Conservation (phyloP, 1,140 invertebrate genomes). For the Oedothorax gibbosus region DNA sequence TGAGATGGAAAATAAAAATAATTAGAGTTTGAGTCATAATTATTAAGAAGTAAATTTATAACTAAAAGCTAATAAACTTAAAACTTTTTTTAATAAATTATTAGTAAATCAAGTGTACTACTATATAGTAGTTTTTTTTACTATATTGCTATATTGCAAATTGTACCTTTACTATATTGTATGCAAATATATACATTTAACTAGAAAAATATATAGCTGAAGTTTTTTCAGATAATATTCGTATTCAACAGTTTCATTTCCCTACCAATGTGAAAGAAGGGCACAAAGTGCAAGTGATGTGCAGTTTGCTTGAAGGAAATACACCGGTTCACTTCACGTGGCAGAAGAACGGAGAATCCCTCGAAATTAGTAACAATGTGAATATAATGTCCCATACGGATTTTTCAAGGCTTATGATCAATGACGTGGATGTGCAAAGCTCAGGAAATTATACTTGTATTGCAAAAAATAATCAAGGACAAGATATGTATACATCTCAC, state of each 20-base stretch:
- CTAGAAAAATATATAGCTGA: too few species aligned
- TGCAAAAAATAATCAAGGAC: conserved; percentile 70
- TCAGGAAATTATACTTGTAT: conserved; percentile 77
- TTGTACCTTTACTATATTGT: too few species aligned
- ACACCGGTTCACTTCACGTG: conserved; percentile 33
- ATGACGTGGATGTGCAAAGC: conserved; percentile 65
- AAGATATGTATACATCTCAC: conserved; percentile 55
- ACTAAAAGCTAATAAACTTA: too few species aligned
- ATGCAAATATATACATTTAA: too few species aligned
- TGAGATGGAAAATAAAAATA: too few species aligned
- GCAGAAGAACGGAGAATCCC: conserved; percentile 32
- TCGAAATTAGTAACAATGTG: conserved; percentile 11
- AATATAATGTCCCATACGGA: conserved; percentile 28
- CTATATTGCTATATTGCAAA: too few species aligned
- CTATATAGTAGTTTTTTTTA: too few species aligned
- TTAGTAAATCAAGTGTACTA: too few species aligned
- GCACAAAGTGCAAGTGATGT: conserved; percentile 36
- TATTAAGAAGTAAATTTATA: too few species aligned
- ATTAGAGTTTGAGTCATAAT: too few species aligned
- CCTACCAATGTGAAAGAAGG: conserved; percentile 49
- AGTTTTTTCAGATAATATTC: conserved; percentile 34
- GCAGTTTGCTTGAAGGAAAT: conserved; percentile 13
- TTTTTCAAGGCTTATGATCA: conserved; percentile 66
- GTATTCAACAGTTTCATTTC: conserved; percentile 57
- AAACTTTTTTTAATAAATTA: too few species aligned